Evolutionary conservation across 2,113 vertebrate genomes (phyloP).

Genomic region (Myotis brandtii): DNA sequence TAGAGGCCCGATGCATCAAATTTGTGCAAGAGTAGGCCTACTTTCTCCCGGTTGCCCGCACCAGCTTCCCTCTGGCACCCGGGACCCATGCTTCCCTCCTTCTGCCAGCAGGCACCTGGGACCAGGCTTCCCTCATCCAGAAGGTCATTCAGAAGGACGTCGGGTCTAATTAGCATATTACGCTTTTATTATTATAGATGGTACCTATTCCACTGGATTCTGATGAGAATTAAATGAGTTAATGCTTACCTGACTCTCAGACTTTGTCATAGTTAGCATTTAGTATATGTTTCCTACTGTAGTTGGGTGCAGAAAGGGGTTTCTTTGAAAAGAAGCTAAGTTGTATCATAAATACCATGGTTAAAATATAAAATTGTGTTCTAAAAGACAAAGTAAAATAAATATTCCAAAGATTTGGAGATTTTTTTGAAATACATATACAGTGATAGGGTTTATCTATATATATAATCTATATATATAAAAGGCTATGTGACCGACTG

Average conservation of each 20-base stretch:
- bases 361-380: slow-evolving; percentile 25
- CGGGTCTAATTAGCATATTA: no score
- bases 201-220: neutral
- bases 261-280: neutral
- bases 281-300: neutral
- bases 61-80: no score
- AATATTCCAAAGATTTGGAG: slow-evolving; percentile 26
- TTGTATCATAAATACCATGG: neutral
- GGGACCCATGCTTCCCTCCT: no score
- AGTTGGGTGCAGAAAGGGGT: neutral
- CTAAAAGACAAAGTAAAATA: neutral
- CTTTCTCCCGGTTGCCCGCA: no score
- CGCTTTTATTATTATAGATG: no score
- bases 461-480: no score
- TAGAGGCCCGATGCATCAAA: no score
- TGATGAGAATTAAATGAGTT: neutral
- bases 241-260: neutral
- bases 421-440: neutral
- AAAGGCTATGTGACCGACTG: no score
- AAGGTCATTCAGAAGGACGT: no score
- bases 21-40: no score
- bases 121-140: no score
- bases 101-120: no score
- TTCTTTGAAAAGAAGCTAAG: slow-evolving; percentile 20
- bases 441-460: neutral